These are phyloP conservation scores for Simalia tracyae DNA, from an alignment of 2,797 vertebrate genomes.

Conservation along the genomic window DNA sequence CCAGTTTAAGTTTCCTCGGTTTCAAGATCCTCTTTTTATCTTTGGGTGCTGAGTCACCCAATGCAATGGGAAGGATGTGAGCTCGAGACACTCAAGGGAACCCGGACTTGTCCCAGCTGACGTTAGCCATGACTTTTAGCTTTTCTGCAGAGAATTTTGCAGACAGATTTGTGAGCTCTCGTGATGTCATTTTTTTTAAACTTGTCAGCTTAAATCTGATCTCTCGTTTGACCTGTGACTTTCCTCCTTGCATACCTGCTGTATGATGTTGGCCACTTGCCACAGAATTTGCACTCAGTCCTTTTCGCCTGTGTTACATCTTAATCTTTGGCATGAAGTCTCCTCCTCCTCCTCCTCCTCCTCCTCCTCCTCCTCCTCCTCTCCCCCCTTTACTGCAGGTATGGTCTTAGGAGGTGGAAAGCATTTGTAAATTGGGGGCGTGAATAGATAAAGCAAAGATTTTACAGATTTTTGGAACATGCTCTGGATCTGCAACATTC, in stretches of 20 bases:
- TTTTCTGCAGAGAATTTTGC: background rate
- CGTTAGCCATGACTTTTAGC: background rate
- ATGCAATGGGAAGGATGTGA: background rate
- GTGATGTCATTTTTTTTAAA: background rate
- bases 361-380: background rate
- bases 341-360: background rate
- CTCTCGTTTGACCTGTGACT: background rate
- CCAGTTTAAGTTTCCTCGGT: background rate
- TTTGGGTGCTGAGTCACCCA: background rate
- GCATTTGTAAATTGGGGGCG: background rate
- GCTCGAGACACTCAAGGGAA: background rate
- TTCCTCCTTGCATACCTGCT: background rate
- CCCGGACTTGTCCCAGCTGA: too few relatives aligned
- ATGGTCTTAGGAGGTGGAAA: background rate
- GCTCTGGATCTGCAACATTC: background rate
- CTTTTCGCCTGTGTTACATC: background rate
- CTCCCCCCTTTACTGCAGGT: background rate
- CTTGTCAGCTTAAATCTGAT: background rate
- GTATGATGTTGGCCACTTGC: background rate
- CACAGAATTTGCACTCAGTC: fast-evolving
- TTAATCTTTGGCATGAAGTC: background rate
- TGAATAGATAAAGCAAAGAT: background rate
- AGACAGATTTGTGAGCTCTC: background rate
- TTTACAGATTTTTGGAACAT: background rate
- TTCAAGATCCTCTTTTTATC: background rate